These are phyloP conservation scores for Parasteatoda tepidariorum DNA, from an alignment of 1,140 invertebrate species.

Conservation along the genomic window DNA sequence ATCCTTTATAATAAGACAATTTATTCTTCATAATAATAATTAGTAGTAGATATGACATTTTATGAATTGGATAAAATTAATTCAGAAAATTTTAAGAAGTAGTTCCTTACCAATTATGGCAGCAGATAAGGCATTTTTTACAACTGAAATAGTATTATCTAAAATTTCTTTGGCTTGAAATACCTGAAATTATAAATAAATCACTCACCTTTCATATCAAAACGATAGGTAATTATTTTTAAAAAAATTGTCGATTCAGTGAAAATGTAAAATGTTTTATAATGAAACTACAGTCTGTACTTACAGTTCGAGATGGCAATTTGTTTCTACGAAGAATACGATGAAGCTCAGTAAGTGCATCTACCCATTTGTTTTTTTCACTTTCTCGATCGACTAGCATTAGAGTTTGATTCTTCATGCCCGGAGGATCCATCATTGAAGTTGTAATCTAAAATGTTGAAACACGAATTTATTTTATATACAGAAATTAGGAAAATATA, in stretches of 20 bases:
- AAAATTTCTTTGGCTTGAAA: constrained; percentile 66
- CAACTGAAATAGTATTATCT: constrained; percentile 61
- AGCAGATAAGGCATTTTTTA: constrained; percentile 62
- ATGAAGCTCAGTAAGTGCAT: constrained; percentile 96
- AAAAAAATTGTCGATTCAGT: not conserved
- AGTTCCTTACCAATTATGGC: constrained; percentile 59
- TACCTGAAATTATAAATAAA: constrained; percentile 34
- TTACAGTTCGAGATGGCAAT: constrained; percentile 85
- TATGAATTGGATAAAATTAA: too few relatives aligned
- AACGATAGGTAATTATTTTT: not conserved
- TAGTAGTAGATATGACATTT: too few relatives aligned
- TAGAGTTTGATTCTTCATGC: constrained; percentile 69
- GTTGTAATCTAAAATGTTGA: constrained; percentile 77
- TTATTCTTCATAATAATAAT: too few relatives aligned
- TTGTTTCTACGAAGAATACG: constrained; percentile 96
- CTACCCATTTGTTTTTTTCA: constrained; percentile 98
- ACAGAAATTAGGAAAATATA: not conserved
- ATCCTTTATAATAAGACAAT: too few relatives aligned
- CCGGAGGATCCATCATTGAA: constrained; percentile 61
- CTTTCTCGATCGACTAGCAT: constrained; percentile 97
- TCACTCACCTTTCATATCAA: too few relatives aligned
- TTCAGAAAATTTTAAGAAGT: not conserved
- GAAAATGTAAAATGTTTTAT: not conserved
- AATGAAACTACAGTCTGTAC: not conserved
- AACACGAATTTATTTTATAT: too few relatives aligned